Conservation (phyloP, 2,888 invertebrate genomes). For the Ecdyonurus torrentis region DNA sequence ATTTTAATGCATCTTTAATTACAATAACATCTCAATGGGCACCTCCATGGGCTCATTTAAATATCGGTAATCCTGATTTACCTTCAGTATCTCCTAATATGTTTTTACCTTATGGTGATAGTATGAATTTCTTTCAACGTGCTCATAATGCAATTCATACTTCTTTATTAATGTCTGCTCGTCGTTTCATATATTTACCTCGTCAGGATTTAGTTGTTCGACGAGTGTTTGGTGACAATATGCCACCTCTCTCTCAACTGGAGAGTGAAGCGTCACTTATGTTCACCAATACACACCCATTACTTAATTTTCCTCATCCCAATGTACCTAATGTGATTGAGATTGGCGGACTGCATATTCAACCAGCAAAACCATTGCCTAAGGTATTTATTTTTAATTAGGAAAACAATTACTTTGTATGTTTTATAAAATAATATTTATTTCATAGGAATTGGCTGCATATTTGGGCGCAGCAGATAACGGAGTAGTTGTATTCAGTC, state of each 20-base stretch:
- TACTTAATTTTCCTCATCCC: neutral
- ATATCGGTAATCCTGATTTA: constrained; percentile 3
- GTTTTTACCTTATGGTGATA: constrained; percentile 1
- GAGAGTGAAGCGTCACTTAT: constrained; percentile 3
- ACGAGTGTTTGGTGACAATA: neutral
- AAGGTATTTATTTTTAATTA: neutral
- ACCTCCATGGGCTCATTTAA: constrained; percentile 4
- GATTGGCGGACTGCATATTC: constrained; percentile 6
- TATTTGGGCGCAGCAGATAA: neutral
- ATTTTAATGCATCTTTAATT: constrained; percentile 4
- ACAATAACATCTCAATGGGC: constrained; percentile 5
- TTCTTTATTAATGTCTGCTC: neutral
- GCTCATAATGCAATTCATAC: constrained; percentile 1
- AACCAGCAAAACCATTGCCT: neutral
- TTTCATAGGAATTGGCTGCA: constrained; percentile 1
- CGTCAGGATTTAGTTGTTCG: neutral
- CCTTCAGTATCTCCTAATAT: neutral
- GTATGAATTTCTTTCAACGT: constrained; percentile 7
- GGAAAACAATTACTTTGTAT: neutral
- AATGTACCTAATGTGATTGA: constrained; percentile 5
- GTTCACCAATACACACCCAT: constrained; percentile 3
- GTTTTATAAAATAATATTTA: neutral
- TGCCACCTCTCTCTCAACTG: constrained; percentile 5
- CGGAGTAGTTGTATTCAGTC: constrained; percentile 5
- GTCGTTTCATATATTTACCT: neutral